Conservation (phyloP, 2,797 vertebrate genomes). For the Scarus forsteni region DNA sequence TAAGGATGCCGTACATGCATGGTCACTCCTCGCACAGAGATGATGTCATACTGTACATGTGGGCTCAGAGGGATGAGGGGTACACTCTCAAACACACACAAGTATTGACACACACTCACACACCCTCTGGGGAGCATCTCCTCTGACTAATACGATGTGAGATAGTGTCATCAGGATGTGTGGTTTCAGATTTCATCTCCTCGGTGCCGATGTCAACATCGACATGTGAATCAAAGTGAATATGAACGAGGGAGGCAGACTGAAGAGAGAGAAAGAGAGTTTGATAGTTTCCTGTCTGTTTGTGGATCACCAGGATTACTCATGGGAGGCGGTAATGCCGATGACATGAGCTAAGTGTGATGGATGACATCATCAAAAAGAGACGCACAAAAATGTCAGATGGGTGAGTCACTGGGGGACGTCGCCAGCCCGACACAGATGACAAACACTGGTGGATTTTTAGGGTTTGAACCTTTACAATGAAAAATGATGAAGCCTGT, state of each 20-base stretch:
- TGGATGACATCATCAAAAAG: conserved; percentile 66
- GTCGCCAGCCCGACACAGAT: conserved; percentile 16
- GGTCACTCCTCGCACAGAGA: conserved; percentile 70
- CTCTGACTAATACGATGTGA: conserved; percentile 17
- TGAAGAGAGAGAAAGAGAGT: neutral
- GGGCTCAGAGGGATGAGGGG: conserved; percentile 24
- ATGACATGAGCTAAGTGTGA: conserved; percentile 52
- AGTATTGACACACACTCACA: conserved; percentile 12
- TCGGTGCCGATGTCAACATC: neutral
- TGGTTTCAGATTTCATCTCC: conserved; percentile 41
- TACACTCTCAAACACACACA: conserved; percentile 8
- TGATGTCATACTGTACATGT: conserved; percentile 75
- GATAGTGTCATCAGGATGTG: conserved; percentile 18
- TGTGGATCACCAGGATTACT: conserved; percentile 54
- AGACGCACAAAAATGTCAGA: conserved; percentile 42
- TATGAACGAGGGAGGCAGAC: neutral
- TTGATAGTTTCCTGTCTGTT: conserved; percentile 14
- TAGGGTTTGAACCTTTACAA: neutral
- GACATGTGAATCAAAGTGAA: neutral
- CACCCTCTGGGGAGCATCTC: conserved; percentile 25
- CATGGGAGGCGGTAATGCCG: conserved; percentile 28
- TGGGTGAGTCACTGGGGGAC: conserved; percentile 59
- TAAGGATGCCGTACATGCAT: conserved; percentile 75
- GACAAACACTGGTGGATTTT: conserved; percentile 21
- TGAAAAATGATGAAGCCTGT: neutral